These are phyloP conservation scores for Clivina fossor DNA, from an alignment of 2,888 invertebrate species.

Conservation along the genomic window DNA sequence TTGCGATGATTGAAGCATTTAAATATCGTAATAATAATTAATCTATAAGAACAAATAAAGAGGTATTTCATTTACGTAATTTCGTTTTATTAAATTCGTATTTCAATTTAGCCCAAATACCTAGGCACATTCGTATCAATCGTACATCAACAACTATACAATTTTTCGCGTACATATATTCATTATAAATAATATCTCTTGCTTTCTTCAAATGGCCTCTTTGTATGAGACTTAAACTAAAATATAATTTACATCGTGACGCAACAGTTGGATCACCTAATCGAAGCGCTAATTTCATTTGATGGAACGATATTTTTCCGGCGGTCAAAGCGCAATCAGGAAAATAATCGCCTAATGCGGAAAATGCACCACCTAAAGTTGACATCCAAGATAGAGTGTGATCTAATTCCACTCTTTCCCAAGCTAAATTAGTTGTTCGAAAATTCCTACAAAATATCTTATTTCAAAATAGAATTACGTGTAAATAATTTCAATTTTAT, in stretches of 20 bases:
- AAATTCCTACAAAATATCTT: constrained; percentile 56
- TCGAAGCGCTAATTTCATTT: constrained; percentile 76
- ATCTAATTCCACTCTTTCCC: constrained; percentile 75
- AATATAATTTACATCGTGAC: constrained; percentile 82
- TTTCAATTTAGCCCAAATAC: constrained; percentile 82
- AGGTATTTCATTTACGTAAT: background rate
- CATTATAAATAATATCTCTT: constrained; percentile 61
- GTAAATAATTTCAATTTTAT: background rate
- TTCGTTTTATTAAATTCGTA: constrained; percentile 54
- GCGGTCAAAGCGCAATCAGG: constrained; percentile 81
- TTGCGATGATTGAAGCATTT: no score
- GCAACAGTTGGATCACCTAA: constrained; percentile 81
- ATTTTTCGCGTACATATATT: constrained; percentile 55
- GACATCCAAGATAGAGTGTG: constrained; percentile 92
- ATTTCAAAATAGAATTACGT: no score
- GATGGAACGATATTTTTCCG: constrained; percentile 81
- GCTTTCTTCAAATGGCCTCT: constrained; percentile 67
- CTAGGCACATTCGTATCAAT: constrained; percentile 79
- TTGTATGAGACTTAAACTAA: constrained; percentile 86
- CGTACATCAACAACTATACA: constrained; percentile 59
- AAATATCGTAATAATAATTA: no score
- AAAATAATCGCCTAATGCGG: constrained; percentile 89
- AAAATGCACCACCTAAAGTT: constrained; percentile 94
- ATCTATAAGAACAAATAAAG: no score
- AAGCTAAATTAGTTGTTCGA: constrained; percentile 53